Evolutionary conservation across 2,888 invertebrate genomes (phyloP).

Genomic region (Julus scandinavius): DNA sequence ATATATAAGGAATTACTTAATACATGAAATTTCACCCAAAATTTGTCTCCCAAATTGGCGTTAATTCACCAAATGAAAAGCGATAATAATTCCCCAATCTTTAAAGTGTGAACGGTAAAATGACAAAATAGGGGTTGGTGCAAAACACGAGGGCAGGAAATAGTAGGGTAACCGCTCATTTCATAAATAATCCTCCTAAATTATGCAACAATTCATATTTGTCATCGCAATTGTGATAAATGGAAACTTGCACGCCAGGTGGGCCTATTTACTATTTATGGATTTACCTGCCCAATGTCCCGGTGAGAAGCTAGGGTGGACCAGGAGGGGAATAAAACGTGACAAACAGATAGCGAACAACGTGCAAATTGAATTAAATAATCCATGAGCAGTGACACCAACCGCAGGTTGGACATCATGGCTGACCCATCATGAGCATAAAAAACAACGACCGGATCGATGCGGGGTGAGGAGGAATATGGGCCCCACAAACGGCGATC

Average conservation of each 20-base stretch:
- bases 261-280: constrained; percentile 28
- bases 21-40: too few relatives aligned
- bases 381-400: not conserved
- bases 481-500: not conserved
- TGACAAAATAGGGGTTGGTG: not conserved
- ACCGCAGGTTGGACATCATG: not conserved
- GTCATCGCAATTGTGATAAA: constrained; percentile 28
- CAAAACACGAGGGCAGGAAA: not conserved
- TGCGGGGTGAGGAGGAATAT: not conserved
- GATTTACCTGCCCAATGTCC: constrained; percentile 10
- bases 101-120: not conserved
- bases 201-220: constrained; percentile 30
- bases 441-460: too few relatives aligned
- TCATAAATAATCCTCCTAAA: constrained; percentile 30
- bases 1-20: too few relatives aligned
- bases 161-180: not conserved
- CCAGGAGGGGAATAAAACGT: not conserved
- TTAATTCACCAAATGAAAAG: not conserved
- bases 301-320: not conserved
- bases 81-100: not conserved
- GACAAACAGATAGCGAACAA: not conserved
- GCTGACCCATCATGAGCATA: not conserved
- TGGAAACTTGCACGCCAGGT: constrained; percentile 2
- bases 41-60: too few relatives aligned
- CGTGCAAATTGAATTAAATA: constrained; percentile 2